phyloP scores from a whole-genome alignment of 2,888 invertebrate genomes.

The Gari tellinella region DNA sequence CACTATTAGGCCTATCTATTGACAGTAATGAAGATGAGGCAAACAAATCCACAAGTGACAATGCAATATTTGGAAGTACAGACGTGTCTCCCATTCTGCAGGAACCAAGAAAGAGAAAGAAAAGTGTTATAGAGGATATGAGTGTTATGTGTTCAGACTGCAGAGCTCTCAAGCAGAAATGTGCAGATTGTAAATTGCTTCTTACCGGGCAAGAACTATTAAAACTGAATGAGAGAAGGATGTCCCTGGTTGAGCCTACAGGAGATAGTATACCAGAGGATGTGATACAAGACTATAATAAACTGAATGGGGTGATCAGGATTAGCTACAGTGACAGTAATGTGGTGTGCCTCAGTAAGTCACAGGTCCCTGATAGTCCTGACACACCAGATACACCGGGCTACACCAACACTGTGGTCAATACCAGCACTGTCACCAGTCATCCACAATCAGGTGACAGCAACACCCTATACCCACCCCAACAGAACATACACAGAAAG shows the following conservation, averaged over 20 bases:
- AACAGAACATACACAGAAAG: too few species aligned
- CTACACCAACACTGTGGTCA: too few species aligned
- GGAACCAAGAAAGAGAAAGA: constrained; percentile 10
- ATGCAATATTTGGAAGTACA: background rate
- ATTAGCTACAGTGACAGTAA: too few species aligned
- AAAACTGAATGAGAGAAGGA: constrained; percentile 30
- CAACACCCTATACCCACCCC: too few species aligned
- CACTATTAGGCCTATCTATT: constrained; percentile 34
- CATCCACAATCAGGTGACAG: too few species aligned
- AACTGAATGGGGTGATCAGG: constrained; percentile 20
- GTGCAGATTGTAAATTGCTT: constrained; percentile 37
- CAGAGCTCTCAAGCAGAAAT: constrained; percentile 28
- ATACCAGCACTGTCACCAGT: too few species aligned
- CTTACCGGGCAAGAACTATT: constrained; percentile 35
- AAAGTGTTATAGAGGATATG: constrained; percentile 41
- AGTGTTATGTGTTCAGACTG: constrained; percentile 45
- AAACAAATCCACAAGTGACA: background rate
- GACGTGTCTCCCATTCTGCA: too few species aligned
- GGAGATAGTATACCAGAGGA: background rate
- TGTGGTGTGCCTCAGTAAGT: too few species aligned
- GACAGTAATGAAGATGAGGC: constrained; percentile 23
- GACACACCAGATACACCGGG: too few species aligned
- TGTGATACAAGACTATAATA: constrained; percentile 1
- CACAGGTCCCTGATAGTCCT: too few species aligned
- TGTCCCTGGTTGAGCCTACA: constrained; percentile 11